Evolutionary conservation across 2,113 vertebrate genomes (phyloP), one percentile per base, ranked within the genome.

Genomic region (Notechis scutatus): DNA sequence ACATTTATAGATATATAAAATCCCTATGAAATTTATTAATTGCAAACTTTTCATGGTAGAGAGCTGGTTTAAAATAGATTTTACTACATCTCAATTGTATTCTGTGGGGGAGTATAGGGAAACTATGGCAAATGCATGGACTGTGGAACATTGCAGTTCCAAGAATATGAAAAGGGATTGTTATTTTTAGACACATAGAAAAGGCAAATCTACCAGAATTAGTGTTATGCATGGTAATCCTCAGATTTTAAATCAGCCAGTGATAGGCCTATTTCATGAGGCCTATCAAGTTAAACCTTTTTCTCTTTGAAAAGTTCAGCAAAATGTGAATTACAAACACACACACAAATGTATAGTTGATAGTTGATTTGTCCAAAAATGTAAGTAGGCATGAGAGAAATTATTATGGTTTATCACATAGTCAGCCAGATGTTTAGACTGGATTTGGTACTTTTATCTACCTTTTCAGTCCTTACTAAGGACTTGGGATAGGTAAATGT

Each of bases 141-240:
- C 34, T 88, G 23, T 1, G 0, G 20, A 74, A 15, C 26, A 3
- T 5, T 5, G 47, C 88, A 95, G 45, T 91, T 54, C 0, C 56
- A 88, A 42, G 93, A 95, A 93, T 93, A n/a, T 20, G 87, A 59
- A 3, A 18, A n/a, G 34, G 34, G 34, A 91, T 95, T 95, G 34
- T 93, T 92, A 90, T 92, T 85, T 90, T 90, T 59, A 59, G 81
- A 85, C 18, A 69, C 59, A 24, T 20, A 42, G 0, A 11, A 29
- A 55, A 4, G 90, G n/a, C 29, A 26, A 57, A 21, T 0, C 0
- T 24, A 74, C 85, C 18, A 8, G 95, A 94, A 94, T 93, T 26
- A 45, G 54, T 34, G 54, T 93, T 54, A 95, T 45, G 91, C 0
- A 6, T 88, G 54, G 47, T 18, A 81, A 92, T 93, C 89, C 90